These are phyloP conservation scores for Pyrgilauda ruficollis DNA, from an alignment of 2,113 vertebrate genomes.

Conservation along the genomic window DNA sequence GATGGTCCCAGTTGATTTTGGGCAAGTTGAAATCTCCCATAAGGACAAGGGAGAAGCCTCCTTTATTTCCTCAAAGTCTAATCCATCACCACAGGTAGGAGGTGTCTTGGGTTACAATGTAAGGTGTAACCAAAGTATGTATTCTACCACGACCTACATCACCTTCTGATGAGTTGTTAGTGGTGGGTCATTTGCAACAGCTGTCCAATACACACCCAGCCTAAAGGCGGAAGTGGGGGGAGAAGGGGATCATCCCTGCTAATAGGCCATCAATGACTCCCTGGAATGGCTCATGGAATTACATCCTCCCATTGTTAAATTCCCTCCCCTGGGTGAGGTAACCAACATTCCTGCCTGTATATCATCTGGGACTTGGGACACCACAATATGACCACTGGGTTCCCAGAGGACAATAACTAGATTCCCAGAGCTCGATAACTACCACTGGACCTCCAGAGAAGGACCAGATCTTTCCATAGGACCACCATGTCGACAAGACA, in stretches of 20 bases:
- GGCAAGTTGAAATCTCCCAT: background rate
- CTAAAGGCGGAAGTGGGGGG: background rate
- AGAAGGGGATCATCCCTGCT: background rate
- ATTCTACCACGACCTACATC: background rate
- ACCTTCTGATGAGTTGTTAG: background rate
- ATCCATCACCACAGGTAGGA: background rate
- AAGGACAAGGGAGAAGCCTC: background rate
- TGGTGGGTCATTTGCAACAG: background rate
- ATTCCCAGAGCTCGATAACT: background rate
- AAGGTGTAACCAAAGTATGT: background rate
- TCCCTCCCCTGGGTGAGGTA: fast-evolving
- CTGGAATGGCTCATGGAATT: background rate
- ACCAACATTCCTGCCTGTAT: background rate
- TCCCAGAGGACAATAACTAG: background rate
- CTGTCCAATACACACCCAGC: background rate
- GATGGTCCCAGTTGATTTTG: background rate
- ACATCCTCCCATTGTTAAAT: background rate
- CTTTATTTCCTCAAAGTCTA: background rate
- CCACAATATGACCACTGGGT: no score
- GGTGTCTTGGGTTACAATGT: background rate
- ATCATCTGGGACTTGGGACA: no score
- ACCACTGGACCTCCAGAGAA: background rate
- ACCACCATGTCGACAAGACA: background rate
- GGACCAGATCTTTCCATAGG: background rate
- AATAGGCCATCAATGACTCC: background rate